These are phyloP conservation scores for Liodrosophila aerea DNA, from an alignment of 2,888 invertebrate genomes.

Conservation along the genomic window DNA sequence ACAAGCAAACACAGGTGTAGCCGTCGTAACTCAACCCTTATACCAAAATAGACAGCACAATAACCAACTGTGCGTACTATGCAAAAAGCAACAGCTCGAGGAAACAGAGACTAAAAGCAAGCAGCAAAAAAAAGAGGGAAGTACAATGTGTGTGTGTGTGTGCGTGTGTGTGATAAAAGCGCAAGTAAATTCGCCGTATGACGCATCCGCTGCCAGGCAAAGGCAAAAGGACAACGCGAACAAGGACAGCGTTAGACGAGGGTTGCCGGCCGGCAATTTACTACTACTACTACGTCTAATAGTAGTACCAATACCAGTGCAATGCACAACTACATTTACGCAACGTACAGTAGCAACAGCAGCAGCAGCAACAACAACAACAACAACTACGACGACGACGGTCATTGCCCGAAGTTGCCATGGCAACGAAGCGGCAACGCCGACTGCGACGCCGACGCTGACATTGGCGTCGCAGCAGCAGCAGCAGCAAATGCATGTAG, in stretches of 20 bases:
- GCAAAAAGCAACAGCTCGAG: slow-evolving; percentile 20
- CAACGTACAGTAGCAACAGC: slow-evolving; percentile 22
- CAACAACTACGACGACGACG: slow-evolving; percentile 35
- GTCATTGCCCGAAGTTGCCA: slow-evolving; percentile 75
- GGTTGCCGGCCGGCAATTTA: slow-evolving; percentile 64
- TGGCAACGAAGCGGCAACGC: slow-evolving; percentile 50
- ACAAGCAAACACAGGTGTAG: slow-evolving; percentile 53
- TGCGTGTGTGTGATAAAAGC: slow-evolving; percentile 45
- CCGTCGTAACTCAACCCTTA: slow-evolving; percentile 51
- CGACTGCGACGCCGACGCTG: slow-evolving; percentile 12
- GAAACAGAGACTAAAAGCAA: slow-evolving; percentile 13
- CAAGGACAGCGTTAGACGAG: slow-evolving; percentile 54
- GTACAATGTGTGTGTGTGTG: slow-evolving; percentile 1
- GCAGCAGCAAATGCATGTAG: slow-evolving; percentile 9
- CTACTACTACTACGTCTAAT: slow-evolving; percentile 34
- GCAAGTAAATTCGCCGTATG: slow-evolving; percentile 71
- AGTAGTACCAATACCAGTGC: slow-evolving; percentile 16
- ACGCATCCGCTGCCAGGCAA: slow-evolving; percentile 55
- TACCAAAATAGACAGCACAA: slow-evolving; percentile 45
- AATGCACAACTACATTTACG: slow-evolving; percentile 43
- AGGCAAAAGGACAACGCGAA: slow-evolving; percentile 36
- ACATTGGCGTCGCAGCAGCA: slow-evolving; percentile 11
- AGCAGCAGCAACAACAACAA: slow-evolving; percentile 41
- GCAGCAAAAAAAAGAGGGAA: slow-evolving; percentile 11
- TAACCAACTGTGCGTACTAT: slow-evolving; percentile 39